Percentiles rank a stretch among this genome's conserved stretches.
These are phyloP conservation scores for Eurytoma adleriae DNA, from an alignment of 2,888 invertebrate species.

Conservation along the genomic window DNA sequence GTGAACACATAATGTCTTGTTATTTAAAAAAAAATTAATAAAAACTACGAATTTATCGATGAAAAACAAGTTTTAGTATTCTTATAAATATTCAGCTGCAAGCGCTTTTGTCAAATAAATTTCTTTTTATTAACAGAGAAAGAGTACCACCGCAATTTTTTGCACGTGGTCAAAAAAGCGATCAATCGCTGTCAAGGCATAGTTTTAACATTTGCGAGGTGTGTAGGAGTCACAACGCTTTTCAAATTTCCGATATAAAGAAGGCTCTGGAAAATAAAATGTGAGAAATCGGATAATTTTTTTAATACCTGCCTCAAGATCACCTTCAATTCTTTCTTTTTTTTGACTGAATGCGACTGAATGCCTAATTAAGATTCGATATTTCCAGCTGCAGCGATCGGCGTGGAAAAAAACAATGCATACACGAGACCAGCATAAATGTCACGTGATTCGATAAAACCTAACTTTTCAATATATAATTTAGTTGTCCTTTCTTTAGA, in stretches of 20 bases:
- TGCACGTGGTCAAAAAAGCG: not conserved
- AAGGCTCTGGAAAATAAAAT: too few species aligned
- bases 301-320: slow-evolving; percentile 26
- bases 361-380: slow-evolving; percentile 32
- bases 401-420: not conserved
- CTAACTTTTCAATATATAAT: too few species aligned
- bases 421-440: too few species aligned
- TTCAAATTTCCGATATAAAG: too few species aligned
- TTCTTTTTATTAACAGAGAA: not conserved
- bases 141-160: not conserved
- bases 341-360: slow-evolving; percentile 15
- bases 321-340: slow-evolving; percentile 24
- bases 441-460: too few species aligned
- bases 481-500: too few species aligned
- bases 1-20: too few species aligned
- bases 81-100: slow-evolving; percentile 4
- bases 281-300: not conserved
- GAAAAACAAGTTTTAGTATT: slow-evolving; percentile 8
- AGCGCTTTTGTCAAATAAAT: not conserved
- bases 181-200: too few species aligned
- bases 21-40: too few species aligned
- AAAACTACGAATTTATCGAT: not conserved
- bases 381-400: not conserved
- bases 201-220: too few species aligned
- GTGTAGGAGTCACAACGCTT: too few species aligned